Evolutionary conservation across 2,888 invertebrate genomes (phyloP).

Genomic region (Lasius platythorax): DNA sequence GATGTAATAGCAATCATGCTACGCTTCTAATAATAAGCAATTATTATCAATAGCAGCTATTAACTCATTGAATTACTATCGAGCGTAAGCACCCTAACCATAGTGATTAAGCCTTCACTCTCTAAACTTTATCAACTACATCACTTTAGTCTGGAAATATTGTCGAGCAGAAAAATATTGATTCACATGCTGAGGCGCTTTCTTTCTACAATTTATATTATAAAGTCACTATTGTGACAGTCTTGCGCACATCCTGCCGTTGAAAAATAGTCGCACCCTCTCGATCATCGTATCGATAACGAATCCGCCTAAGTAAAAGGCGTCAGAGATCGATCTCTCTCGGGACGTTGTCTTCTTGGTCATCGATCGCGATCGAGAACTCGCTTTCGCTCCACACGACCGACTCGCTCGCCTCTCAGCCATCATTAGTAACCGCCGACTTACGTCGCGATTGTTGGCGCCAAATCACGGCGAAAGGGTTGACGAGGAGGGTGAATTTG

Average conservation of each 20-base stretch:
- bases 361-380: constrained; percentile 45
- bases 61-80: background rate
- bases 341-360: background rate
- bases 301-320: background rate
- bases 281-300: background rate
- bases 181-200: background rate
- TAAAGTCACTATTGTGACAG: constrained; percentile 6
- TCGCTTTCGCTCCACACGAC: constrained; percentile 34
- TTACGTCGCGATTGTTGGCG: constrained; percentile 61
- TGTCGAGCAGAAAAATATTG: background rate
- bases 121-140: background rate
- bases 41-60: constrained; percentile 4
- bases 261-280: constrained; percentile 16
- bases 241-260: background rate
- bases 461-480: constrained; percentile 26
- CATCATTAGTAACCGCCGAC: constrained; percentile 67
- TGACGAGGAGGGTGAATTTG: constrained; percentile 19
- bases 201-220: constrained; percentile 12
- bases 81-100: background rate
- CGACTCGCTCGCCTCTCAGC: constrained; percentile 12
- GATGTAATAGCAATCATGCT: background rate
- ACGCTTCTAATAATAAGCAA: background rate
- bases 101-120: constrained; percentile 19
- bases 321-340: constrained; percentile 24
- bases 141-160: background rate